Percentiles rank a stretch among this genome's conserved stretches.
Conservation (phyloP, 2,797 vertebrate species). For the Danionella dracula region DNA sequence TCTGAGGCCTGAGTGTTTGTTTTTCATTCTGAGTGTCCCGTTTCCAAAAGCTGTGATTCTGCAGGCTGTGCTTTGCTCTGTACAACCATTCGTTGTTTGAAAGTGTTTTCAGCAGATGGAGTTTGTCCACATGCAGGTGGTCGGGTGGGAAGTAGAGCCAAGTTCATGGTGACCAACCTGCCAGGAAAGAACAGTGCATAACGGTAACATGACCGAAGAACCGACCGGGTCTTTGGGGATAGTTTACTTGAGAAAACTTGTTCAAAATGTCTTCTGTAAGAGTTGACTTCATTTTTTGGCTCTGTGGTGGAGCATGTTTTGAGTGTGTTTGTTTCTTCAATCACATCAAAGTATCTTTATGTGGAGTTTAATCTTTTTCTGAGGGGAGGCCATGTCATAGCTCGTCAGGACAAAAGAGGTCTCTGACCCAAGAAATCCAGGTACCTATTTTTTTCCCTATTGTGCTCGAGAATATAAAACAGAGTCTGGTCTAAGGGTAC, state of each 20-base stretch:
- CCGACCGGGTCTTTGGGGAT: not conserved
- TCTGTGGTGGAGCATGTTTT: not conserved
- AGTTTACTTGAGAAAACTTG: not conserved
- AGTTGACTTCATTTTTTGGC: not conserved
- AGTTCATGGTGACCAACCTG: conserved; percentile 9
- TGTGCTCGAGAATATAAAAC: not conserved
- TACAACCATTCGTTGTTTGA: conserved; percentile 36
- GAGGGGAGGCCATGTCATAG: not conserved
- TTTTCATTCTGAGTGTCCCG: conserved; percentile 44
- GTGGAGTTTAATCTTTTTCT: not conserved
- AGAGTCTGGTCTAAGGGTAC: not conserved
- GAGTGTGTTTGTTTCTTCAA: not conserved
- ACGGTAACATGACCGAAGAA: conserved; percentile 4
- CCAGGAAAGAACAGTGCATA: conserved; percentile 20
- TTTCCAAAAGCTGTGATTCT: conserved; percentile 34
- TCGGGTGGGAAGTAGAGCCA: not conserved
- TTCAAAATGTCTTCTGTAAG: conserved; percentile 6
- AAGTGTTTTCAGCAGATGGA: conserved; percentile 32
- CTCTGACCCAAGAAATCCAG: not conserved
- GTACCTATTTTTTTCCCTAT: not conserved
- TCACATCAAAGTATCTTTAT: not conserved
- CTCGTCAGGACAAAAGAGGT: not conserved
- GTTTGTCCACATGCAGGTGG: conserved; percentile 25
- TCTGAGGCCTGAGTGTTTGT: conserved; percentile 43
- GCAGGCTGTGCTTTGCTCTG: conserved; percentile 14